Conservation (phyloP, 2,888 invertebrate species). For the Epinotia bilunana region DNA sequence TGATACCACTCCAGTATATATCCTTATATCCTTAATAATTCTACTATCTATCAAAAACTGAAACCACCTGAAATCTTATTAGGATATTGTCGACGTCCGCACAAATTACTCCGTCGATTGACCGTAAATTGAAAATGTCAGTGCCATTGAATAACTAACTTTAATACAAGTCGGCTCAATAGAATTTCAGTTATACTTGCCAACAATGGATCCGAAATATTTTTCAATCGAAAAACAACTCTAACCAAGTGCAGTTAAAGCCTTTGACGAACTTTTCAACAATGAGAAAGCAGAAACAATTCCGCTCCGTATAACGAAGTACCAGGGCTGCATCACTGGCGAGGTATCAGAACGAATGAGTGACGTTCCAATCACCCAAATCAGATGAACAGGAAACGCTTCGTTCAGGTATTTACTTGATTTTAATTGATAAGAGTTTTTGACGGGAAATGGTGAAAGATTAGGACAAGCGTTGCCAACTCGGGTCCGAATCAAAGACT, state of each 20-base stretch:
- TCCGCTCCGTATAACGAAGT: constrained; percentile 3
- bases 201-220: neutral
- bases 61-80: constrained; percentile 30
- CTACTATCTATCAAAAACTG: constrained; percentile 21
- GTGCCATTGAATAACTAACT: neutral
- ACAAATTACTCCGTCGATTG: constrained; percentile 15
- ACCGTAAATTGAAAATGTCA: neutral
- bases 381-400: neutral
- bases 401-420: neutral
- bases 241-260: neutral
- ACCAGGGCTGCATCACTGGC: constrained; percentile 6
- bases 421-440: neutral
- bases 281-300: constrained; percentile 8
- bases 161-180: neutral
- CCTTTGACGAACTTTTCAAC: neutral
- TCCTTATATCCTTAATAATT: constrained; percentile 30
- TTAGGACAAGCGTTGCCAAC: too few species aligned
- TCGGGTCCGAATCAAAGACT: too few species aligned
- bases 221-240: neutral
- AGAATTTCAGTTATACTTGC: neutral
- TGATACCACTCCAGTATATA: constrained; percentile 23
- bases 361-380: constrained; percentile 20
- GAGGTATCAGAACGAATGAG: neutral
- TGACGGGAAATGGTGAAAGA: neutral
- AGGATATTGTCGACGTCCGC: constrained; percentile 6